Base-by-base conservation (phyloP, 30 jellyfish, hydroid and myxozoan species). In the Hydractinia echinata region DNA sequence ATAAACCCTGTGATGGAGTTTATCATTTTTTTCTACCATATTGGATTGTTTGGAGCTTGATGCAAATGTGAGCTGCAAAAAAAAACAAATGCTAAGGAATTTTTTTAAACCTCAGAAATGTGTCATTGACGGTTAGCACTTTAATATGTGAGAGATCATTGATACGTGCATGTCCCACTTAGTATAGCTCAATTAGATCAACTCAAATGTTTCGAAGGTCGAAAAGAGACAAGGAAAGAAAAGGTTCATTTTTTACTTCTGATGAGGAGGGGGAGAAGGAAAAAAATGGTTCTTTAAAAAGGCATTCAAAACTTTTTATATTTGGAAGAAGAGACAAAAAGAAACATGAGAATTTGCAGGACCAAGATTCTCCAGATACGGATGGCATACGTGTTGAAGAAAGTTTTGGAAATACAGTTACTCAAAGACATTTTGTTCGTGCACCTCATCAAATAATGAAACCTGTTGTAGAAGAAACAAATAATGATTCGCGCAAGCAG, bases 371-470 rank as follows among this genome's bases (percentile, higher is more conserved):
- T 10, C 85, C 85, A 4, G 85, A 77, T 77, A 30, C 85, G 4
- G 79, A 77, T 4, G 85, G 85, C 9, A 55, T 77, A 18, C 76
- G 79, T 14, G 53, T 77, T 9, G 85, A 77, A 9, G 83, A 74
- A 50, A 51, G 70, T 30, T 74, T 74, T 50, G 70, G 54, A 74
- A 55, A 64, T 64, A 64, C 10, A 64, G 39, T 51, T n/a, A 64
- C 74, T 11, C 16, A 13, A 58, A 58, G 19, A 64, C 74, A 64
- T 13, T 64, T 51, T n/a, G 44, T 30, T 30, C 44, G 16, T 58
- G 16, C 69, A 58, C 69, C 15, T 58, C 69, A 58, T 58, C 15
- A 11, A 11, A 58, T 18, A 11, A 5, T 50, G 67, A 20, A 20
- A n/a, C n/a, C 81, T 71, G 55, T 50, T 6, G 49, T 19, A 7